Evolutionary conservation across 2,797 vertebrate genomes (phyloP).

Genomic region (Rachycentron canadum): DNA sequence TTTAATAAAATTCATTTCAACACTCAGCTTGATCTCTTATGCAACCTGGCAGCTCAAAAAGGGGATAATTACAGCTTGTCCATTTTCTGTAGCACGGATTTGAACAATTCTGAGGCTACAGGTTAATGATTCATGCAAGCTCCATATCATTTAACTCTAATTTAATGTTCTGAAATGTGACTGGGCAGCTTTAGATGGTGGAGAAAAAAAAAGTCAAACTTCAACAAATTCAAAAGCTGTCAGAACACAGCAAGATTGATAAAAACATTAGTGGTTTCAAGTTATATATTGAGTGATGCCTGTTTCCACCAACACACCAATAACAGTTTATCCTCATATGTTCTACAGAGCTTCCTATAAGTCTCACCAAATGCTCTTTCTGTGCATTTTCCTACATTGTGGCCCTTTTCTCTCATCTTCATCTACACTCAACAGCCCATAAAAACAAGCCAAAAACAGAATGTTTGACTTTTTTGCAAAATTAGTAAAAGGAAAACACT

Average conservation of each 20-base stretch:
- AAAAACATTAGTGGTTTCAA: constrained; percentile 42
- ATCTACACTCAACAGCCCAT: background rate
- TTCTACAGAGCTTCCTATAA: constrained; percentile 26
- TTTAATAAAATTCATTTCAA: constrained; percentile 39
- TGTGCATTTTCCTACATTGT: too few relatives aligned
- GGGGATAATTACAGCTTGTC: constrained; percentile 68
- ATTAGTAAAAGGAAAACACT: too few relatives aligned
- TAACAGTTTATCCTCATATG: constrained; percentile 15
- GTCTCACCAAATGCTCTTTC: constrained; percentile 27
- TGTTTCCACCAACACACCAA: constrained; percentile 28
- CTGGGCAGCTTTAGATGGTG: constrained; percentile 51
- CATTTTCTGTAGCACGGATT: constrained; percentile 55
- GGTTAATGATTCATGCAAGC: constrained; percentile 75
- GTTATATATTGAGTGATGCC: constrained; percentile 37
- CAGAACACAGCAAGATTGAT: constrained; percentile 51
- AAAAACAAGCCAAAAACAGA: background rate
- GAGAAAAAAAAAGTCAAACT: constrained; percentile 34
- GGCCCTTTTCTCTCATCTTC: too few relatives aligned
- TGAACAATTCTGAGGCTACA: constrained; percentile 54
- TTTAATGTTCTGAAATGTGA: constrained; percentile 69
- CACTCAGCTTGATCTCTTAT: constrained; percentile 52
- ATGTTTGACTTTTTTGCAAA: too few relatives aligned
- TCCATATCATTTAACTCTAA: constrained; percentile 73
- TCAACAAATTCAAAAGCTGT: constrained; percentile 57
- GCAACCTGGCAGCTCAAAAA: constrained; percentile 57